Evolutionary conservation across 2,797 vertebrate species (phyloP), one percentile per base, ranked within the genome.

Genomic region (Nasua narica): DNA sequence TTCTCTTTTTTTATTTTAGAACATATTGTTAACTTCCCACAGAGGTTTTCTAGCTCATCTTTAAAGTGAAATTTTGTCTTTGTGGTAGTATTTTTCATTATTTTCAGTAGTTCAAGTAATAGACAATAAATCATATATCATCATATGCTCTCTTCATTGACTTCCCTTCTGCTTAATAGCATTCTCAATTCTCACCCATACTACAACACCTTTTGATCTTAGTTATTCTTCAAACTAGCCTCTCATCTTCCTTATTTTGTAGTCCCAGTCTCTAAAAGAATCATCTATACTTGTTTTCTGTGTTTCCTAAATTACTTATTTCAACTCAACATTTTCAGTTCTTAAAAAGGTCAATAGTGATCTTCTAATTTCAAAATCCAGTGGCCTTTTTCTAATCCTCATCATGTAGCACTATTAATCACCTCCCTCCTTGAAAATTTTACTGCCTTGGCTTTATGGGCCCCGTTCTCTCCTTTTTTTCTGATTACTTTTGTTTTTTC

Each of bases 1-100:
- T 46, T 13, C 15, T 48, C 13, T 50, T 60, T 56, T 88, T 90
- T 54, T 50, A n/a, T 76, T 90, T 96, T 43, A 58, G 86, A 93
- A 79, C 14, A 90, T 7, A 6, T 78, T 92, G 90, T 86, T 95
- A 92, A 86, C 3, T 85, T 96, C 50, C 83, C 85, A 76, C 4
- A 87, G 32, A 81, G 77, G 46, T 72, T 92, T 97, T 83, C 54
- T 86, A 70, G 48, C n/a, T 92, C 50, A 92, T 29, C 48, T 88
- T 76, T 91, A 78, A 76, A 90, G 46, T 76, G 25, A 90, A 96
- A 87, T 94, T 92, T 83, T 90, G 32, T 94, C 77, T 32, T 3
- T 40, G 0, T 52, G 89, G 72, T 77, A 78, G 48, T 27, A 91
- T 91, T 97, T 97, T 94, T 94, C 50, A 84, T 96, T 86, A 56